phyloP scores from a whole-genome alignment of 2,888 invertebrate genomes.

The Chymomyza procnemis region DNA sequence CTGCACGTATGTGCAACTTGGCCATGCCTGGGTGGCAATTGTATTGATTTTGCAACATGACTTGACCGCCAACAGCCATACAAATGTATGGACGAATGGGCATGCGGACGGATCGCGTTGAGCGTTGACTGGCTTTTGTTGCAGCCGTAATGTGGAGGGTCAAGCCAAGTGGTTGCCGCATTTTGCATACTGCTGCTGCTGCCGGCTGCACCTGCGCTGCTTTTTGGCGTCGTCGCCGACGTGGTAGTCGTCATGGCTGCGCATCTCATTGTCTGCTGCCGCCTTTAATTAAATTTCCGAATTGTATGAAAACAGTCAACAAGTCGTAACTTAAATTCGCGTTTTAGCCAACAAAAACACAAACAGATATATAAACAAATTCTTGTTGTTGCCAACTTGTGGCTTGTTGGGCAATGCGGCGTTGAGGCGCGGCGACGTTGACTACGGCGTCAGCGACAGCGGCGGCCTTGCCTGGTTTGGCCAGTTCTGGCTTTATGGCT shows the following conservation, averaged over 20 bases:
- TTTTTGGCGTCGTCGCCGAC: background rate
- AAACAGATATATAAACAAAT: constrained; percentile 31
- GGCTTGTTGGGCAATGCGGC: constrained; percentile 13
- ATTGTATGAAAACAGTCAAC: constrained; percentile 73
- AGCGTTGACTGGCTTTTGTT: background rate
- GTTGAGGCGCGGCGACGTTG: too few species aligned
- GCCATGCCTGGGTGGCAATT: constrained; percentile 75
- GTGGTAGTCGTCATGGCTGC: constrained; percentile 18
- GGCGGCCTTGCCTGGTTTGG: constrained; percentile 17
- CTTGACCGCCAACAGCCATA: constrained; percentile 22
- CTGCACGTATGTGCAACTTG: constrained; percentile 14
- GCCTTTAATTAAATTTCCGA: constrained; percentile 73
- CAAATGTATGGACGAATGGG: background rate
- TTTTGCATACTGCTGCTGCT: constrained; percentile 21
- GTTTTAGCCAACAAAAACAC: constrained; percentile 40
- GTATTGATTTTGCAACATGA: constrained; percentile 70
- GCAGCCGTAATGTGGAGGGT: background rate
- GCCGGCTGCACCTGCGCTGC: constrained; percentile 51
- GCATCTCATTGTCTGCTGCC: constrained; percentile 69
- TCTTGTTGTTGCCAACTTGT: constrained; percentile 37
- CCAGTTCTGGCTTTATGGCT: constrained; percentile 29
- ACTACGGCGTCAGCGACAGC: background rate
- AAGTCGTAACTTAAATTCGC: constrained; percentile 58
- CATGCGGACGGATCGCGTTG: background rate
- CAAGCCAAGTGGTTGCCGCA: constrained; percentile 17